Percentiles rank a stretch among this genome's conserved stretches.
Evolutionary conservation across 2,797 vertebrate genomes (phyloP).

Genomic region (Onychomys torridus): DNA sequence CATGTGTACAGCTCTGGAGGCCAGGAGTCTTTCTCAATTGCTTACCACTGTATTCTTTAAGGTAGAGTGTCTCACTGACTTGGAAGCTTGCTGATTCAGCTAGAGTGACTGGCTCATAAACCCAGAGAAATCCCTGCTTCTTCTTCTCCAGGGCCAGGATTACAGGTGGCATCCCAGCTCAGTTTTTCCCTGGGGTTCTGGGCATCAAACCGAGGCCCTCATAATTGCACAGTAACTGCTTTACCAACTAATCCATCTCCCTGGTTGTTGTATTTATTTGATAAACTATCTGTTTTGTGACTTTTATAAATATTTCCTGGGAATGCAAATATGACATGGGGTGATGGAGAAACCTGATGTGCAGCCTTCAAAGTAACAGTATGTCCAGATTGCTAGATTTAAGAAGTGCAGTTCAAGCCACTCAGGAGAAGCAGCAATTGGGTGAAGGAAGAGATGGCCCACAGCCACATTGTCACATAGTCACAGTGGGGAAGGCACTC

Average conservation of each 20-base stretch:
- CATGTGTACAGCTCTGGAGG: background rate
- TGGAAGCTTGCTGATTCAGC: background rate
- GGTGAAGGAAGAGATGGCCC: background rate
- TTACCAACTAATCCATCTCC: background rate
- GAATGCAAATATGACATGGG: background rate
- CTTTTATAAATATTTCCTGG: slow-evolving; percentile 48
- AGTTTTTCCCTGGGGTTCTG: background rate
- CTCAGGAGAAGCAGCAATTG: background rate
- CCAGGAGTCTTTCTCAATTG: background rate
- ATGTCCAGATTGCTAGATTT: background rate
- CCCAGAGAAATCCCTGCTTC: background rate
- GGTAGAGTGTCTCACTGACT: background rate
- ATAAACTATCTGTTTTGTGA: slow-evolving; percentile 10
- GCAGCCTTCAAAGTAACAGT: background rate
- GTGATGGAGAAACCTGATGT: background rate
- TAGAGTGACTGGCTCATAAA: background rate
- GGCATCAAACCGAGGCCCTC: background rate
- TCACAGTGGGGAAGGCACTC: background rate
- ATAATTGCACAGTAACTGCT: background rate
- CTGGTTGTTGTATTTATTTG: background rate
- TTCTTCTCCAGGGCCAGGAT: background rate
- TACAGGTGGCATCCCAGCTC: background rate
- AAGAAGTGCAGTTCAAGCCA: background rate
- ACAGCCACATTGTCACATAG: background rate
- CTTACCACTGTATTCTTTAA: background rate